Evolutionary conservation across 2,888 invertebrate species (phyloP).

Genomic region (Temnothorax unifasciatus): DNA sequence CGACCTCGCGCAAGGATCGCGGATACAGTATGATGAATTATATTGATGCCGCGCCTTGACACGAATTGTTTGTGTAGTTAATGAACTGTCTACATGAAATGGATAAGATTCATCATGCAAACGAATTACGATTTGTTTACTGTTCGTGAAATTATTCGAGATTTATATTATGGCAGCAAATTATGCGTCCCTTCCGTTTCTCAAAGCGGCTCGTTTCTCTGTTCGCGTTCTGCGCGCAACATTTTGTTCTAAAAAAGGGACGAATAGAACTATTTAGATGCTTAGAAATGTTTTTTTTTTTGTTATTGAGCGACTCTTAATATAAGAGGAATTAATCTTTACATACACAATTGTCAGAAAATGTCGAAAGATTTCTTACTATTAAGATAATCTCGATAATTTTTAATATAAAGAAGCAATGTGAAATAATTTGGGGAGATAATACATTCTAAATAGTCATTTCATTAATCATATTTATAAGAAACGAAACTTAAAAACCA

Average conservation of each 20-base stretch:
- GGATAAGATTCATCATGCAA: background rate
- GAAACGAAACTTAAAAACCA: background rate
- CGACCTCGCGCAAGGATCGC: conserved; percentile 37
- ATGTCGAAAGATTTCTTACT: background rate
- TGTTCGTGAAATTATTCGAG: background rate
- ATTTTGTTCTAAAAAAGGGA: background rate
- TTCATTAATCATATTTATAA: background rate
- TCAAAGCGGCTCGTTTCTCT: too few species aligned
- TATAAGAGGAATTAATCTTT: background rate
- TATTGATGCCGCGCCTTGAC: conserved; percentile 60
- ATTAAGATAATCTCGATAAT: background rate
- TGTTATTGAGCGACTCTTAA: background rate
- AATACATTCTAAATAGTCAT: background rate
- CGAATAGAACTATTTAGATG: background rate
- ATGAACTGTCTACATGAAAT: background rate
- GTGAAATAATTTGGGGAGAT: background rate
- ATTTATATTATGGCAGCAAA: background rate
- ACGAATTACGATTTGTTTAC: background rate
- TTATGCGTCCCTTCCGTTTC: background rate
- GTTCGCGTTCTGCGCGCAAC: background rate
- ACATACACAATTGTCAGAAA: background rate
- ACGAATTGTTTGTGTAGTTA: conserved; percentile 48
- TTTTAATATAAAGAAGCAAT: background rate
- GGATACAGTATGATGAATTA: conserved; percentile 45
- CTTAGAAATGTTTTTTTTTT: background rate